These are phyloP conservation scores for Misgurnus mizolepis DNA, from an alignment of 2,113 vertebrate genomes.

Conservation along the genomic window DNA sequence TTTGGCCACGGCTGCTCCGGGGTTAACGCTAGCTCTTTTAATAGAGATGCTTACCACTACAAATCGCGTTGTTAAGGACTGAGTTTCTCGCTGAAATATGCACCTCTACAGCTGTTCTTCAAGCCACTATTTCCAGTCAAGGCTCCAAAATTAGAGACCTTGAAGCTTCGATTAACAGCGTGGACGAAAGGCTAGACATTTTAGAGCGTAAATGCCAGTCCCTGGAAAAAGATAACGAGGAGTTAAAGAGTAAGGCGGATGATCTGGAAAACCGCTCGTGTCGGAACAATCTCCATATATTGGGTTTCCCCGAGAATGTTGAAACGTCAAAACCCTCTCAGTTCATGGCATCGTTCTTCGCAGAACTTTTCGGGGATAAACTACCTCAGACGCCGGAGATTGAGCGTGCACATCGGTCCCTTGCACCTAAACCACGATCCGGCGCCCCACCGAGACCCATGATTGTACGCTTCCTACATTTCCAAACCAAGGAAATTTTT, in stretches of 20 bases:
- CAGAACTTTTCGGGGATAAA: not conserved
- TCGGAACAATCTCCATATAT: not conserved
- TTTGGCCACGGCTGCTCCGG: not conserved
- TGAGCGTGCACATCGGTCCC: not conserved
- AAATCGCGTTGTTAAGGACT: not conserved
- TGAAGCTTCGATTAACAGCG: not conserved
- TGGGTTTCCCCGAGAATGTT: not conserved
- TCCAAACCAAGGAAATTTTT: too few relatives aligned
- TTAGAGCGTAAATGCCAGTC: not conserved
- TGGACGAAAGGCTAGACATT: not conserved
- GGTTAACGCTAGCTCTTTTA: not conserved
- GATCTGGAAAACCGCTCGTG: not conserved
- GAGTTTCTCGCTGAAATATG: not conserved
- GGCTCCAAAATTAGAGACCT: not conserved
- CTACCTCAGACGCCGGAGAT: not conserved
- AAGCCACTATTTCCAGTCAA: not conserved
- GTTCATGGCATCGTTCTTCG: not conserved
- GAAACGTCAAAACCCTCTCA: not conserved
- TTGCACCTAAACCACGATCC: too few relatives aligned
- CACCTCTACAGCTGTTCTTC: not conserved
- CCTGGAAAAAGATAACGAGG: not conserved
- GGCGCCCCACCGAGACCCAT: too few relatives aligned
- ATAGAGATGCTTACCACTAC: not conserved
- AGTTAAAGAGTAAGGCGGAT: not conserved
- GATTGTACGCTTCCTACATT: too few relatives aligned